Evolutionary conservation across 2,797 vertebrate species (phyloP), one percentile per base, ranked within the genome.

Genomic region (Menidia menidia): DNA sequence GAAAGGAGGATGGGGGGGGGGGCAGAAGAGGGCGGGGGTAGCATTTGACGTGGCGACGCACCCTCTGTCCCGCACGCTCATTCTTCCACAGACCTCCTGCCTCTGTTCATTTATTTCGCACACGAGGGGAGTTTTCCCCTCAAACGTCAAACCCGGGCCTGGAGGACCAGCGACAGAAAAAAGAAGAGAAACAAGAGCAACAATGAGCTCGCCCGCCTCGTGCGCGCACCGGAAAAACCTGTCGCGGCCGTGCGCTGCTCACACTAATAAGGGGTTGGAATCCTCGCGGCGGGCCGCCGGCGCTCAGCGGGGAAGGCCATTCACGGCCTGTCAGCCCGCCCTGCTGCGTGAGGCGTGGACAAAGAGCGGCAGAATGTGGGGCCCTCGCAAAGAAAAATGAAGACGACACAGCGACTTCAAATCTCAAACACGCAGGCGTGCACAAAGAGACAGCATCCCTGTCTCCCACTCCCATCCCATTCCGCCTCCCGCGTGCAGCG

Each of bases 231-330:
- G 5, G 64, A 77, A 55, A 69, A 55, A 69, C 66, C 80, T 80
- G 80, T 88, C 61, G 62, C 84, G 86, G 87, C 73, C 87, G 78
- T 53, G 71, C 84, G 83, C 74, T 6, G 81, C 77, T 91, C 88
- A 92, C 90, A 91, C 92, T 93, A 93, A 94, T 93, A 86, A 89
- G 89, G 77, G 87, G 85, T 91, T 89, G 89, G 87, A 90, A 88
- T 92, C 83, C 59, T 76, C 77, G 85, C 87, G 56, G 87, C 86
- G 85, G 84, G 87, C 89, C 79, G 64, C 88, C 87, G 44, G 72
- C 71, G 87, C 91, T 82, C 92, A 88, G 91, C 91, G 77, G 90
- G 89, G 86, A 85, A 73, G 79, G 71, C 74, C 86, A 93, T 94
- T 93, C 92, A 92, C 79, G 76, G 84, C 87, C 88, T 90, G 92